Percentiles rank a stretch among this genome's conserved stretches.
These are phyloP conservation scores for Elanoides forficatus DNA, from an alignment of 2,113 vertebrate genomes.

Conservation along the genomic window DNA sequence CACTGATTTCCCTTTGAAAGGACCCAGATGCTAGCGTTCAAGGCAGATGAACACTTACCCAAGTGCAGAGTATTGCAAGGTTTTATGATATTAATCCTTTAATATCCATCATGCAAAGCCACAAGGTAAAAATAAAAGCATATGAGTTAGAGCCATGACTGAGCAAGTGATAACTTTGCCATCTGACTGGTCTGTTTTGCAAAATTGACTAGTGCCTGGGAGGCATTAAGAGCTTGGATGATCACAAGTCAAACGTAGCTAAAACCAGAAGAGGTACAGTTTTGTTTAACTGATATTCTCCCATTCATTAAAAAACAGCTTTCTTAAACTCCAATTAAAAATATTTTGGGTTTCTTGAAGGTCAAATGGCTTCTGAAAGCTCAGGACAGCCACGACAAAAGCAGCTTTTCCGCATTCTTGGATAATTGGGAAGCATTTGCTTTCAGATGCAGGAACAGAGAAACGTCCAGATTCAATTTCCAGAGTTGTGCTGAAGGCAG, in stretches of 20 bases:
- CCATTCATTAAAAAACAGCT: not conserved
- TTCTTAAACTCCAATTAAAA: not conserved
- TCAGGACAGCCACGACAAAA: not conserved
- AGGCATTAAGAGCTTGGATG: not conserved
- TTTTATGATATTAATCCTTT: not conserved
- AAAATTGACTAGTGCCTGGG: not conserved
- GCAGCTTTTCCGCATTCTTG: not conserved
- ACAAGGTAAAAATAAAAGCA: not conserved
- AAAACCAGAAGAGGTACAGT: not conserved
- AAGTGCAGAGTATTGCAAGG: not conserved
- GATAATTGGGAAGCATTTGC: not conserved
- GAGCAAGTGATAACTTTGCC: not conserved
- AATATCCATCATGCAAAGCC: not conserved
- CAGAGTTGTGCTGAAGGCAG: not conserved
- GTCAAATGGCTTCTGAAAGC: not conserved
- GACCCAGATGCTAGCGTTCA: too few species aligned
- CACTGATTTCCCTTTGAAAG: not conserved
- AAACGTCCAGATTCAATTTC: not conserved
- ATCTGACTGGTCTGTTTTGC: not conserved
- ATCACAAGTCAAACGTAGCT: not conserved
- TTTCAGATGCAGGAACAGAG: not conserved
- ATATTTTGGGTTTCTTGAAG: not conserved
- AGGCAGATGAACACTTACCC: not conserved
- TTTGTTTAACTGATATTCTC: not conserved
- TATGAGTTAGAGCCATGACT: not conserved